Percentiles rank a stretch among this genome's conserved stretches.
These are phyloP conservation scores for Liopterus haemorrhoidalis DNA, from an alignment of 2,888 invertebrate genomes.

Conservation along the genomic window DNA sequence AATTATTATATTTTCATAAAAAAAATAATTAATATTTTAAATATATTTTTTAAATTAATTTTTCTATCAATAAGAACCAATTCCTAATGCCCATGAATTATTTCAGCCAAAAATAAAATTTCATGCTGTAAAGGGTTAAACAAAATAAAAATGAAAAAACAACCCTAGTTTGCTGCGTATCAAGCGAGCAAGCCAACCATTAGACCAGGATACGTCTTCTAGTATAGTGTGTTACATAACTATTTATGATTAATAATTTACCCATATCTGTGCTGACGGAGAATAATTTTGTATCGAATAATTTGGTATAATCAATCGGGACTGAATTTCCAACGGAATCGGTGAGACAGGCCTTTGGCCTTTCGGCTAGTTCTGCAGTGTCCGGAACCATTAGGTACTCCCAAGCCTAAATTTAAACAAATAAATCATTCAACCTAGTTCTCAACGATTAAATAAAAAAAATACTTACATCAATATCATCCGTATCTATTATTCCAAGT, in stretches of 20 bases:
- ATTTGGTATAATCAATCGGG: constrained; percentile 70
- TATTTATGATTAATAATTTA: too few species aligned
- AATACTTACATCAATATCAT: constrained; percentile 80
- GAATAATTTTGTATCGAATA: constrained; percentile 74
- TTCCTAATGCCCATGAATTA: too few species aligned
- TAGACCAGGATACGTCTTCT: too few species aligned
- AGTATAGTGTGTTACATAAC: background rate
- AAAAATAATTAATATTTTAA: background rate
- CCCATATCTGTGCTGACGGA: constrained; percentile 66
- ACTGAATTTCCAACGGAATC: constrained; percentile 65
- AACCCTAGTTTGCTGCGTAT: too few species aligned
- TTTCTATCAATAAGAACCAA: too few species aligned
- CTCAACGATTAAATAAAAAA: too few species aligned
- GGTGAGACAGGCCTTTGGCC: constrained; percentile 74
- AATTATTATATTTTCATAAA: too few species aligned
- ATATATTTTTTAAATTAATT: background rate
- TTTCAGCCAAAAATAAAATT: too few species aligned
- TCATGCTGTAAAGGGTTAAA: too few species aligned
- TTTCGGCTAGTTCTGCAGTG: constrained; percentile 69
- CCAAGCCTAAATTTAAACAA: constrained; percentile 56
- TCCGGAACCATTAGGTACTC: constrained; percentile 92
- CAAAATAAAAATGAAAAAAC: too few species aligned
- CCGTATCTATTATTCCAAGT: constrained; percentile 78
- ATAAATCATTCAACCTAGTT: constrained; percentile 1
- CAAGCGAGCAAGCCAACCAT: too few species aligned